Conservation (phyloP, 2,113 vertebrate species). For the Empidonax alnorum region DNA sequence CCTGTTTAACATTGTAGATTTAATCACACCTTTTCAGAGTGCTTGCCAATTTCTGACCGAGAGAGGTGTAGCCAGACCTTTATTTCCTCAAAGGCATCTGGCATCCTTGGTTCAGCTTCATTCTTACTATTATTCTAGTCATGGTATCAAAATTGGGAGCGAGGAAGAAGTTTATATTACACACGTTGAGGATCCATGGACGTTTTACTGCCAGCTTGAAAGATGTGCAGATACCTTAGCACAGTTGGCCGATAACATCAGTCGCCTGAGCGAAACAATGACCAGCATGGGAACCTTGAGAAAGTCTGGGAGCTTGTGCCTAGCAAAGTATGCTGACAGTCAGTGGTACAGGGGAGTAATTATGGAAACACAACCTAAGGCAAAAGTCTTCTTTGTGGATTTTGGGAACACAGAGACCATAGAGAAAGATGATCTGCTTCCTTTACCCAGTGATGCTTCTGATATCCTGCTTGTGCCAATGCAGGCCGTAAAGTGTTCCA, state of each 20-base stretch:
- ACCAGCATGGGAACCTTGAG: constrained; percentile 49
- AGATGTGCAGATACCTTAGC: constrained; percentile 78
- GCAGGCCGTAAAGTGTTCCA: constrained; percentile 87
- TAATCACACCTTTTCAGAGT: constrained; percentile 91
- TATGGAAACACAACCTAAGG: constrained; percentile 66
- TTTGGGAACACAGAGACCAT: constrained; percentile 86
- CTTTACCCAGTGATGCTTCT: constrained; percentile 82
- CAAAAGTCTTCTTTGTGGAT: constrained; percentile 90
- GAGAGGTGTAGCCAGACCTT: constrained; percentile 69
- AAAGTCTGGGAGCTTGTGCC: constrained; percentile 79
- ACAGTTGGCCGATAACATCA: constrained; percentile 75
- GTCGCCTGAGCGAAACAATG: constrained; percentile 67
- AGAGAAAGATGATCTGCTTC: constrained; percentile 77
- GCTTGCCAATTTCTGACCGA: constrained; percentile 79
- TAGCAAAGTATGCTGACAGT: constrained; percentile 87
- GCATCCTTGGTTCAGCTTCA: constrained; percentile 76
- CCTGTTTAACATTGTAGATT: constrained; percentile 86
- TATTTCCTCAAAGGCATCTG: constrained; percentile 64
- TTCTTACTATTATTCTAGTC: constrained; percentile 89
- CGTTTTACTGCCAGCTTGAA: constrained; percentile 89
- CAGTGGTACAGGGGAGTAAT: constrained; percentile 89
- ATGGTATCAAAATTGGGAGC: constrained; percentile 86
- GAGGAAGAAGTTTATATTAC: constrained; percentile 86
- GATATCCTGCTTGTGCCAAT: constrained; percentile 87
- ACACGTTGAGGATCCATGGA: constrained; percentile 75